Evolutionary conservation across 2,113 vertebrate species (phyloP).

Genomic region (Poecile atricapillus): DNA sequence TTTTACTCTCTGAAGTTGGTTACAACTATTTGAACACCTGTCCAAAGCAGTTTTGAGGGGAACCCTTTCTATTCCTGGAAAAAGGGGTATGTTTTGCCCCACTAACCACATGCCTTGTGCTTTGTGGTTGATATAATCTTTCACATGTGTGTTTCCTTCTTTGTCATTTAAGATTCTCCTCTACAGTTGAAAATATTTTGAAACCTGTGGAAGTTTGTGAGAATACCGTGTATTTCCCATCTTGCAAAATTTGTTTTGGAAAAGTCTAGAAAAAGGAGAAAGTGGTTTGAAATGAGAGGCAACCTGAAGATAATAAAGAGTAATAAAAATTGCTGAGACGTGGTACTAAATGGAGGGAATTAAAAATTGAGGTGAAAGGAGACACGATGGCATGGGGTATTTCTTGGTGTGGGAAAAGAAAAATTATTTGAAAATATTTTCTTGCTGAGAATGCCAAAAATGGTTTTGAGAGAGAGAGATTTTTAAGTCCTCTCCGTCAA

Average conservation of each 20-base stretch:
- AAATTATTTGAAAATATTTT: background rate
- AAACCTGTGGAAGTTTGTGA: background rate
- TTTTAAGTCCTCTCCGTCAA: background rate
- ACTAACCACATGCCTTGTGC: background rate
- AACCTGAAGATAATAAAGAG: background rate
- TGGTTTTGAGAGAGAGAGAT: background rate
- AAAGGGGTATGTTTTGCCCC: background rate
- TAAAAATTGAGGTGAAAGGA: background rate
- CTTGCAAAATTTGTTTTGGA: background rate
- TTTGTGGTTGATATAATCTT: background rate
- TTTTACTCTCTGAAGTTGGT: background rate
- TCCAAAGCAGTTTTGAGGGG: background rate
- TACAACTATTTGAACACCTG: background rate
- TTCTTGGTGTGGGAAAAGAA: background rate
- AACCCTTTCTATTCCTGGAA: background rate
- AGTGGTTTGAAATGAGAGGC: background rate
- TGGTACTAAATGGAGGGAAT: background rate
- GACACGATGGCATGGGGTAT: rapidly evolving
- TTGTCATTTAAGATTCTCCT: background rate
- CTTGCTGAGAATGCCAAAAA: background rate
- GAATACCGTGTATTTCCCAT: background rate
- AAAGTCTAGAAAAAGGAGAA: background rate
- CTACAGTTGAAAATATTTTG: background rate
- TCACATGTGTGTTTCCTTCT: background rate
- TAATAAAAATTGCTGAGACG: background rate